Base-by-base conservation (phyloP, 2,113 vertebrate genomes). In the Bos taurus region DNA sequence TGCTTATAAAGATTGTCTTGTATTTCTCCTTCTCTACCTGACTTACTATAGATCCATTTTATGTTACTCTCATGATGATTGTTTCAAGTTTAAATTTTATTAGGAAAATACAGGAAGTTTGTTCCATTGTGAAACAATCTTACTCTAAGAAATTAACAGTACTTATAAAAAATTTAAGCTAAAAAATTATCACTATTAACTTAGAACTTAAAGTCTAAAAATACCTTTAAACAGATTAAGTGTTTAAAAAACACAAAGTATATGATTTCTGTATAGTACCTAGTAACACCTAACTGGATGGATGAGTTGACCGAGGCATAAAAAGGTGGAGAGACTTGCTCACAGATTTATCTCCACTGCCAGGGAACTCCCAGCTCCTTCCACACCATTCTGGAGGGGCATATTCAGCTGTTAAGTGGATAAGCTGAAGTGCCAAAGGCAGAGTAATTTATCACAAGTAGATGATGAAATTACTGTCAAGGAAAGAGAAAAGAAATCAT, bases 401-500 rank as follows among this genome's bases (percentile, higher is more conserved):
- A 48, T 25, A 64, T 43, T 50, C 80, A 21, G 46, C 36, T 89
- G 74, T 67, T 40, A 33, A 36, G 84, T 28, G 64, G 21, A 57
- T 17, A 77, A 90, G 16, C 43, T 64, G 50, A 86, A 54, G n/a
- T 40, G 3, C 59, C 48, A 82, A 62, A 80, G 33, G 60, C 78
- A 17, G 57, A 46, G 23, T 21, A n/a, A 89, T 83, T 92, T 84
- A 50, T 71, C 90, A 88, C 54, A 54, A 71, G 30, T 2, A 81
- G 71, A 91, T 33, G 77, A 96, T 46, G 33, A 54, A 52, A 95
- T 89, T 87, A 87, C 67, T 57, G 64, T 40, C 90, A 93, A 52
- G 30, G 52, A 89, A 64, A 96, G 90, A 95, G 71, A 57, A 93
- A 95, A 80, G 36, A 54, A 97, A 83, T 59, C 87, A n/a, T 36